Percentiles rank a stretch among this genome's conserved stretches.
Evolutionary conservation across 2,797 vertebrate species (phyloP).

Genomic region (Acomys russatus): DNA sequence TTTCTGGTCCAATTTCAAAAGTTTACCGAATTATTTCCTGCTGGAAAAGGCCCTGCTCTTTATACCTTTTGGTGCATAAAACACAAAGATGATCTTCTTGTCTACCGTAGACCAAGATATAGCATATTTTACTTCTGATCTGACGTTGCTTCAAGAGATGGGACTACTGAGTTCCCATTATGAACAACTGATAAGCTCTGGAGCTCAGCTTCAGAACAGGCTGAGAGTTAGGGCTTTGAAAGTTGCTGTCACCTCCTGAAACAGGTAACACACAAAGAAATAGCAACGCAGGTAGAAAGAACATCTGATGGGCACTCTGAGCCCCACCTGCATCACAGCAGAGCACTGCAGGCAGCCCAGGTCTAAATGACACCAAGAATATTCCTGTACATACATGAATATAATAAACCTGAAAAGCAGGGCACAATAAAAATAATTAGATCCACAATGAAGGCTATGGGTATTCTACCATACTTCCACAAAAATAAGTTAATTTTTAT

Average conservation of each 20-base stretch:
- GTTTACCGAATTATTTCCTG: not conserved
- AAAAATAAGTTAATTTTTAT: constrained; percentile 46
- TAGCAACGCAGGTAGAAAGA: not conserved
- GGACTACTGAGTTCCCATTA: not conserved
- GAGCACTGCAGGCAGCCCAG: not conserved
- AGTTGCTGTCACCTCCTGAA: constrained; percentile 29
- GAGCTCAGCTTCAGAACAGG: not conserved
- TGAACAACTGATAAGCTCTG: not conserved
- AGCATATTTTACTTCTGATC: not conserved
- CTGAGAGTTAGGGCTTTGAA: not conserved
- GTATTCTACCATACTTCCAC: constrained; percentile 27
- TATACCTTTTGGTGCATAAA: not conserved
- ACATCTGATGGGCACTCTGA: not conserved
- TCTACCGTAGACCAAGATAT: constrained; percentile 18
- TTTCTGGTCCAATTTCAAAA: not conserved
- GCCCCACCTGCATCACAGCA: not conserved
- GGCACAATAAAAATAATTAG: constrained; percentile 42
- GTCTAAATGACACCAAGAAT: constrained; percentile 16
- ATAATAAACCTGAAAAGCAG: constrained; percentile 28
- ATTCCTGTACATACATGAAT: constrained; percentile 23
- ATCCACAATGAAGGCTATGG: not conserved
- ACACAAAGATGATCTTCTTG: constrained; percentile 33
- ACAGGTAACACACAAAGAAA: constrained; percentile 45
- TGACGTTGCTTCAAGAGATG: constrained; percentile 49
- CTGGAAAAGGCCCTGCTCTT: constrained; percentile 31